phyloP scores from a whole-genome alignment of 2,888 invertebrate genomes.

The Machimus atricapillus region DNA sequence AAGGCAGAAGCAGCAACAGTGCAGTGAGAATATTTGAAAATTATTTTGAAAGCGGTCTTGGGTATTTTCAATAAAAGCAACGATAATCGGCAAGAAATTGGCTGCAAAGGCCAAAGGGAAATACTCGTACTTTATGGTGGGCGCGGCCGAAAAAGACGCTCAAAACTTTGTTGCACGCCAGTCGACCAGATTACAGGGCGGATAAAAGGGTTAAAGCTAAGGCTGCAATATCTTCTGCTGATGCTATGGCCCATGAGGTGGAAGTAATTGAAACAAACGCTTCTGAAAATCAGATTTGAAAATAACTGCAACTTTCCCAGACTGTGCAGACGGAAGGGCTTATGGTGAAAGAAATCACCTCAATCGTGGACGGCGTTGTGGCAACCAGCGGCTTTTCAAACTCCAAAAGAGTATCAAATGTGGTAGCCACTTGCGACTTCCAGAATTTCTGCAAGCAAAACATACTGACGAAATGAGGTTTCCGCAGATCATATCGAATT shows the following conservation, averaged over 20 bases:
- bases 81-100: not conserved
- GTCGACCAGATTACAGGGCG: not conserved
- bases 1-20: not conserved
- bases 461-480: not conserved
- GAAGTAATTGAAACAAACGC: not conserved
- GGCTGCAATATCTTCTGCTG: not conserved
- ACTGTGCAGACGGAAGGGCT: not conserved
- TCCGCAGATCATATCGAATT: not conserved
- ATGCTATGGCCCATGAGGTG: not conserved
- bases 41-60: not conserved
- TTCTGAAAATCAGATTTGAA: not conserved
- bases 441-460: not conserved
- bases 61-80: not conserved
- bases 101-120: not conserved
- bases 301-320: not conserved
- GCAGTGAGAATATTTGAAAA: not conserved
- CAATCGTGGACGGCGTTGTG: not conserved
- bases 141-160: not conserved
- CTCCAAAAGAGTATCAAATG: not conserved
- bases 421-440: not conserved
- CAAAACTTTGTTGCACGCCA: not conserved
- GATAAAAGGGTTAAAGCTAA: not conserved
- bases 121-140: not conserved
- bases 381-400: not conserved
- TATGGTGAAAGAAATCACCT: not conserved